Evolutionary conservation across 2,888 invertebrate genomes (phyloP), one percentile per base, ranked within the genome.

Genomic region (Geotrupes spiniger): DNA sequence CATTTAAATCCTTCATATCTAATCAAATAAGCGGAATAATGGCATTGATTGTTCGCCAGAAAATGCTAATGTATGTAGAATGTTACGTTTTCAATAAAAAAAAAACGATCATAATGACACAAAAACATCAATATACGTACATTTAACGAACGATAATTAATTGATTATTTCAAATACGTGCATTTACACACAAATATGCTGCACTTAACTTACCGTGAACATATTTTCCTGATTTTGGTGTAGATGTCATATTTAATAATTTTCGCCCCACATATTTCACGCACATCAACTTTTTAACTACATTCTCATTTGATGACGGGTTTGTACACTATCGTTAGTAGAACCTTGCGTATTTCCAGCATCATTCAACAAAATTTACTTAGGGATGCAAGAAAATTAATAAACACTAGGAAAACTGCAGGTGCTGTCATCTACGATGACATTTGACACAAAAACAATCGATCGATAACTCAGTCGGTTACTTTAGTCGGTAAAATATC

Each of bases 181-280:
- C n/a, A n/a, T n/a, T n/a, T n/a, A n/a, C n/a, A n/a, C n/a, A n/a
- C n/a, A n/a, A n/a, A n/a, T n/a, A n/a, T n/a, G n/a, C n/a, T 1
- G 28, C 2, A 28, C 9, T 10, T 33, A 43, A 64, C 68, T 63
- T 66, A 75, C 74, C 74, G 68, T 71, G 68, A 56, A 63, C 72
- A 73, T 74, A 67, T 70, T 74, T 75, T 44, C 69, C 72, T 42
- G 69, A 63, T 70, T 74, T 74, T 59, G 74, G 68, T 62, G 71
- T 72, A 54, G 72, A 69, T 63, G 74, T 72, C 74, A 75, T 75
- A 63, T 63, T 71, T 65, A 64, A 61, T 57, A 63, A 62, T 42
- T 45, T 37, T 33, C 46, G 31, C 29, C 50, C 45, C 50, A 37
- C 33, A 39, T 39, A 16, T 40, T 45, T 21, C 31, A 42, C 39